Percentiles rank a stretch among this genome's conserved stretches.
phyloP scores from a whole-genome alignment of 2,797 vertebrate species.

The Pangasius larnaudii region DNA sequence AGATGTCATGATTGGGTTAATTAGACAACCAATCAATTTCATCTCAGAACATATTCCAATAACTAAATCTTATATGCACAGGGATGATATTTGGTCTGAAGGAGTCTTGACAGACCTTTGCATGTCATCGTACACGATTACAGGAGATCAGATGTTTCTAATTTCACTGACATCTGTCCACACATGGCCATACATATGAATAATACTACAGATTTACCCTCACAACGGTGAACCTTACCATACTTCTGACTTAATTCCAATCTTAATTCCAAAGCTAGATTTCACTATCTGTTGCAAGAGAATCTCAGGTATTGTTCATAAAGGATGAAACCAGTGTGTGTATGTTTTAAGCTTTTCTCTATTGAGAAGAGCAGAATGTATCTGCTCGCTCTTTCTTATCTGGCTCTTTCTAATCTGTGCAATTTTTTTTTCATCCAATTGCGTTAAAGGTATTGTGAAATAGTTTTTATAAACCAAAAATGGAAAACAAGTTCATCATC shows the following conservation, averaged over 20 bases:
- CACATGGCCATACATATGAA: conserved; percentile 83
- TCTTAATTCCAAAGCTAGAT: conserved; percentile 33
- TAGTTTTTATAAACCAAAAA: not conserved
- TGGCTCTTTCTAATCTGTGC: not conserved
- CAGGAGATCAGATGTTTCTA: conserved; percentile 89
- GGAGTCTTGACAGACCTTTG: conserved; percentile 68
- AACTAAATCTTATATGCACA: not conserved
- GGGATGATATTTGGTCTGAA: conserved; percentile 35
- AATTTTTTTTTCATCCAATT: not conserved
- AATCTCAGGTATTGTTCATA: not conserved
- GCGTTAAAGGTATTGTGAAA: not conserved
- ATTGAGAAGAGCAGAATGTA: not conserved
- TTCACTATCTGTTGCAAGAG: conserved; percentile 37
- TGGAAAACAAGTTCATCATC: not conserved
- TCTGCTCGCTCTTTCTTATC: no score
- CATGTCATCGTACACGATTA: conserved; percentile 82
- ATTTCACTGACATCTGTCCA: conserved; percentile 93
- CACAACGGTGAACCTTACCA: conserved; percentile 64
- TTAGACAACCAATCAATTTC: conserved; percentile 1
- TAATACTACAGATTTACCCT: conserved; percentile 75
- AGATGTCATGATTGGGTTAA: conserved; percentile 20
- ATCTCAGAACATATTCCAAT: conserved; percentile 13
- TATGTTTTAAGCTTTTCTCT: not conserved
- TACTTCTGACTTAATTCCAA: conserved; percentile 43
- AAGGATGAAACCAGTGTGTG: not conserved